Evolutionary conservation across 2,113 vertebrate species (phyloP).

Genomic region (Zosterops hypoxanthus): DNA sequence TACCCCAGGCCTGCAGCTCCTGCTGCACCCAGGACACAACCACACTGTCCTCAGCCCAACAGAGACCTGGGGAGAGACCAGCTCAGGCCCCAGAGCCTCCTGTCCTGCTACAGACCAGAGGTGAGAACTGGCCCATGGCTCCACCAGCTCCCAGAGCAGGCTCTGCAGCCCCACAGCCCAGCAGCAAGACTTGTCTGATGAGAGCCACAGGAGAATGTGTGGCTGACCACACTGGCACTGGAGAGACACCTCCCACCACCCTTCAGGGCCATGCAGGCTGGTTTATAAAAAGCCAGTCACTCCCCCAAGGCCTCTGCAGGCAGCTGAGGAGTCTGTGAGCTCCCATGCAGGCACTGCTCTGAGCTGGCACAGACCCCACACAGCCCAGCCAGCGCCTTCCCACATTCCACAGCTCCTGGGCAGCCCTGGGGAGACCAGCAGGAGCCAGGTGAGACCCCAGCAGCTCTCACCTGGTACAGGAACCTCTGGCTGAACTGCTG

Average conservation of each 20-base stretch:
- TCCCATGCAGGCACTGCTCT: background rate
- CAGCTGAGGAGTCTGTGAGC: background rate
- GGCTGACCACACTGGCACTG: background rate
- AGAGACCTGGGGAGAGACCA: fast-evolving
- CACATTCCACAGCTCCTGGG: fast-evolving
- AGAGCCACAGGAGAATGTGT: background rate
- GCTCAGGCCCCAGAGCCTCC: background rate
- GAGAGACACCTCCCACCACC: background rate
- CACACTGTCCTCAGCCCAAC: fast-evolving
- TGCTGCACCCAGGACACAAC: background rate
- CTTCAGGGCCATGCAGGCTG: background rate
- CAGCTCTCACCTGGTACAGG: constrained; percentile 89
- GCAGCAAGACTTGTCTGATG: background rate
- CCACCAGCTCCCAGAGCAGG: background rate
- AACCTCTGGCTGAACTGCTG: constrained; percentile 98
- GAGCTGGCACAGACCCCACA: background rate
- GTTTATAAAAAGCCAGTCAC: background rate
- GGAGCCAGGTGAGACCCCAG: background rate
- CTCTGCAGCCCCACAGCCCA: background rate
- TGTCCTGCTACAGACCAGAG: background rate
- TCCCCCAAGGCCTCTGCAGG: background rate
- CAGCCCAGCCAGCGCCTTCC: background rate
- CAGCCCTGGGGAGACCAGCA: background rate
- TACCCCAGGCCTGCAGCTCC: background rate
- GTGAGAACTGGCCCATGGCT: background rate